These are phyloP conservation scores for Geococcyx californianus DNA, from an alignment of 2,113 vertebrate species.

Conservation along the genomic window DNA sequence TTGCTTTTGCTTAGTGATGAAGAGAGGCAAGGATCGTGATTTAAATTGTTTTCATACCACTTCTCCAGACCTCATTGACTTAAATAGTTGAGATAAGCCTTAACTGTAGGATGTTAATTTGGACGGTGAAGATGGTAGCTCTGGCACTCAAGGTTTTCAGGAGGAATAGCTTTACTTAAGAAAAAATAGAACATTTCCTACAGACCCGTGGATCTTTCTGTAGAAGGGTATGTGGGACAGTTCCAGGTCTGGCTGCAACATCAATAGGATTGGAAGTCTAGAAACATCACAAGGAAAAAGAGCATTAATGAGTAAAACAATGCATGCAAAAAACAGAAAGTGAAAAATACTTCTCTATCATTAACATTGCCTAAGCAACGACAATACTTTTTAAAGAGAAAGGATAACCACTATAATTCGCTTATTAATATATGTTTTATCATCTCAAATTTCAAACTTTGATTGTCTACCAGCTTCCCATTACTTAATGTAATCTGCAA, in stretches of 20 bases:
- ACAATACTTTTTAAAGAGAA: background rate
- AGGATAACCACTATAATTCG: background rate
- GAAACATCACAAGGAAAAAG: constrained; percentile 47
- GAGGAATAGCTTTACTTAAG: background rate
- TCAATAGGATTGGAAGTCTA: constrained; percentile 97
- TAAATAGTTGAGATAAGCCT: background rate
- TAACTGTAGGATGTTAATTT: background rate
- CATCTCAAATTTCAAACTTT: background rate
- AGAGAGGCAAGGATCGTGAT: background rate
- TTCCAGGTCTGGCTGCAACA: constrained; percentile 90
- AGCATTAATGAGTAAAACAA: background rate
- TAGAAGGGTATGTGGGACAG: constrained; percentile 92
- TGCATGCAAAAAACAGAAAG: background rate
- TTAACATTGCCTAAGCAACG: background rate
- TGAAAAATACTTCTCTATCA: background rate
- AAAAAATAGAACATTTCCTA: background rate
- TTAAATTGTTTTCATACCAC: background rate
- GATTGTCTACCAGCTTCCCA: background rate
- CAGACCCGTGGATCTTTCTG: constrained; percentile 97
- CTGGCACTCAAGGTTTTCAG: background rate
- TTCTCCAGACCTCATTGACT: background rate
- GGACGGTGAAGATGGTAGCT: background rate
- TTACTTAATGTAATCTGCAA: background rate
- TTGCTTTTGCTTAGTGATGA: background rate
- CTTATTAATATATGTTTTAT: background rate